Conservation (phyloP, 2,113 vertebrate genomes). For the Trogon melanurus region DNA sequence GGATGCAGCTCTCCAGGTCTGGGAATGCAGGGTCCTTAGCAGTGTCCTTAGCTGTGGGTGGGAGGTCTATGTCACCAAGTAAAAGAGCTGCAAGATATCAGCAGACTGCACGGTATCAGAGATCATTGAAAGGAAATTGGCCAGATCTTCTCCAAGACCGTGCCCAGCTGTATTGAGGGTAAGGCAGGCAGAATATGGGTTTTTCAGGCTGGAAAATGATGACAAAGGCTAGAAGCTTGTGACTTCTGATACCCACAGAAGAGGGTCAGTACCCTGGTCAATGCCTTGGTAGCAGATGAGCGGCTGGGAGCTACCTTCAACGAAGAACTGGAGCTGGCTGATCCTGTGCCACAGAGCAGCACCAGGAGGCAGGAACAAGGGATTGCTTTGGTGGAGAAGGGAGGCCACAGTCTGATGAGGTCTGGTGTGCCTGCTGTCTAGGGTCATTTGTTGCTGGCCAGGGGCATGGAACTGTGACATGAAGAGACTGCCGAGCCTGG, state of each 20-base stretch:
- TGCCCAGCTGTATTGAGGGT: neutral
- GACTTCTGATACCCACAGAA: neutral
- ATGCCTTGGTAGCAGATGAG: neutral
- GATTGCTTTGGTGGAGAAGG: rapidly evolving
- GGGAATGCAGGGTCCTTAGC: neutral
- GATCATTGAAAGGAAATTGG: neutral
- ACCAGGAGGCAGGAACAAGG: neutral
- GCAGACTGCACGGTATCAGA: neutral
- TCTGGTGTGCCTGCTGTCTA: neutral
- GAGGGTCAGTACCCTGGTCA: neutral
- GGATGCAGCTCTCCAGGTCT: neutral
- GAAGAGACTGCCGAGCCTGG: neutral
- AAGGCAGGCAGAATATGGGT: neutral
- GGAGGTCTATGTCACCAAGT: neutral
- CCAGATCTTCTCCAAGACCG: neutral
- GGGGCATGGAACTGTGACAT: rapidly evolving
- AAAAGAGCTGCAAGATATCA: neutral
- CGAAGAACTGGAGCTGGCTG: neutral
- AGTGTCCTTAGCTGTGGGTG: neutral
- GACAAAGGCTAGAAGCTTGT: neutral
- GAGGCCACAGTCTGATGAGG: neutral
- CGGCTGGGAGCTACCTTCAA: neutral
- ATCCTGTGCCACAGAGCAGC: neutral
- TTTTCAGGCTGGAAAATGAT: neutral
- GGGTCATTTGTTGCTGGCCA: neutral